Base-by-base conservation (phyloP, 2,888 invertebrate species). In the Tenthredo notha region DNA sequence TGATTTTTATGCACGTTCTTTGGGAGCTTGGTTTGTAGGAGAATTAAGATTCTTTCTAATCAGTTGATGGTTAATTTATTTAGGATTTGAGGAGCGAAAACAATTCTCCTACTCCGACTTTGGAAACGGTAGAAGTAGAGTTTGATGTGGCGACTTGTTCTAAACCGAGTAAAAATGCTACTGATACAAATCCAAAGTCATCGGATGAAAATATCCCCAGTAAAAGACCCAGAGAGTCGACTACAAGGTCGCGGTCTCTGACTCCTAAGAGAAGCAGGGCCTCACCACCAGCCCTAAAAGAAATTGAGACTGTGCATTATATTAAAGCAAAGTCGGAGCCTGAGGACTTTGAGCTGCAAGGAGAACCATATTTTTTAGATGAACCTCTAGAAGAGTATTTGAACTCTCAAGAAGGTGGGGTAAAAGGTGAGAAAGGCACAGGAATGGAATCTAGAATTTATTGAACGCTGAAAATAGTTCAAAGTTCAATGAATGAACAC, bases 251-350 rank as follows among this genome's bases (percentile, higher is more conserved):
- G 5, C 25, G 47, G 47, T 83, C 67, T n/a, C 9, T 50, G 33
- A 83, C 84, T 33, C 58, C 43, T n/a, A 85, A 85, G 58, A 72
- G 50, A 65, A 58, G 75, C 61, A 84, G 65, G 43, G 84, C 58
- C 40, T 85, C 85, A 21, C 83, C 85, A 21, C 84, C 85, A 21
- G 40, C 85, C n/a, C 61, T 78, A 2, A 84, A 29, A 67, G 84
- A 84, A 47, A 47, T 84, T 29, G 84, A 78, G n/a, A 18, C 40
- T 21, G 25, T 58, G 18, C 78, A 80, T 25, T 43, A 9, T 25
- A 54, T 84, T 5, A 65, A 74, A 21, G 67, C 78, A 4, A 84
- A 84, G 25, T 72, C 75, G 4, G 84, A 84, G 50, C 84, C 84
- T 4, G 58, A 54, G 4, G 84, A 84, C n/a, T 84, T 67, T 10